These are phyloP conservation scores for Corapipo altera DNA, from an alignment of 2,113 vertebrate genomes.

Conservation along the genomic window DNA sequence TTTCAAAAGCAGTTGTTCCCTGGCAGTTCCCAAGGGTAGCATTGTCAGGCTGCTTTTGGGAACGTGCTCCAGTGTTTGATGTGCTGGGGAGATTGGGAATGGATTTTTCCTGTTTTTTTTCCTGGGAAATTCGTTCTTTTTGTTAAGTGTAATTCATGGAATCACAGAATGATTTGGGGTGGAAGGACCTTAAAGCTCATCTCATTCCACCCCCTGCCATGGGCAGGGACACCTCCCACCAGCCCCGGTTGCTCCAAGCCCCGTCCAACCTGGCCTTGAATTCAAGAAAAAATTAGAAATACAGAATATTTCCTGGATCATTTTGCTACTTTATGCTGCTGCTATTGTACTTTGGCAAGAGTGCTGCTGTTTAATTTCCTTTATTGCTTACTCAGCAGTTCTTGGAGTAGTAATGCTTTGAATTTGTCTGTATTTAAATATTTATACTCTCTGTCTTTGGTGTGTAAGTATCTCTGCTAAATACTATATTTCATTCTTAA, in stretches of 20 bases:
- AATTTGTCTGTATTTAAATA: neutral
- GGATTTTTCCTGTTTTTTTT: neutral
- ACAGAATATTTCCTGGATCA: neutral
- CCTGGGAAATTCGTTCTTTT: neutral
- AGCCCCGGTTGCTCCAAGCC: neutral
- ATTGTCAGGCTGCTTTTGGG: neutral
- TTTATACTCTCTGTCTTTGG: neutral
- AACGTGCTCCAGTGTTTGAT: neutral
- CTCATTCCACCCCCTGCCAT: neutral
- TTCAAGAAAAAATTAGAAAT: neutral
- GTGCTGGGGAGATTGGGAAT: neutral
- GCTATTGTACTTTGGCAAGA: neutral
- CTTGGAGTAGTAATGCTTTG: neutral
- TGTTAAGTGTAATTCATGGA: neutral
- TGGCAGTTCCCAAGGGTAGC: neutral
- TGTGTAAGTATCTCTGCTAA: neutral
- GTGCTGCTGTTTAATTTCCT: neutral
- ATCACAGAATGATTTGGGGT: neutral
- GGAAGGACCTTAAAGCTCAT: neutral
- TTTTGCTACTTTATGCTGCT: neutral
- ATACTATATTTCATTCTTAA: neutral
- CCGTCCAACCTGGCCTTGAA: accelerated
- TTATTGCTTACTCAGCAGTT: neutral
- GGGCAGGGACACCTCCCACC: neutral
- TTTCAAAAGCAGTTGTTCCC: neutral